Evolutionary conservation across 2,888 invertebrate genomes (phyloP), one percentile per base, ranked within the genome.

Genomic region (Torymus auratus): DNA sequence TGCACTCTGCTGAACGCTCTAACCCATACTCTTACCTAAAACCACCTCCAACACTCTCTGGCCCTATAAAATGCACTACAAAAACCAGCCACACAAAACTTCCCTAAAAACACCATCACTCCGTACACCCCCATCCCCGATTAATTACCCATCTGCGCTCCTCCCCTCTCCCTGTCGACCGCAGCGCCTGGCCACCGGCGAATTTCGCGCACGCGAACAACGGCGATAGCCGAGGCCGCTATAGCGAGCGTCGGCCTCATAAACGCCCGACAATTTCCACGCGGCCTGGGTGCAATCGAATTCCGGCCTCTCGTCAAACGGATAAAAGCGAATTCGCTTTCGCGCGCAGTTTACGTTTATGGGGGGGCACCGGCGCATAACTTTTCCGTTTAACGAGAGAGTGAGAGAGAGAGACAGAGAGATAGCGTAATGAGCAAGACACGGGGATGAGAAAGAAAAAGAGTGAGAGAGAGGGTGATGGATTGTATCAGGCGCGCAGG

Each of bases 371-470:
- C 10, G 15, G 28, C 53, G 72, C 72, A 73, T 73, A 73, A 73
- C 64, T 73, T 73, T 73, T 56, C 64, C 62, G 55, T 65, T 65
- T 73, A 73, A 65, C 64, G 55, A 64, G 55, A n/a, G 15, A 4
- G 2, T 28, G 41, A 20, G 20, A 55, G 23, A 71, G 52, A 11
- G 15, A 13, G 17, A 7, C 53, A 5, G 60, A 41, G 41, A 78
- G 71, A 70, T 53, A 75, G 17, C 41, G 52, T 60, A 75, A 75
- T 55, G 65, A 67, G 67, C 56, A 58, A 65, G 55, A 69, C n/a
- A 52, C 53, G 52, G 58, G 23, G 17, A 67, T 50, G 60, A 52
- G 28, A 20, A 20, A 58, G 55, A 50, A 67, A 56, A 20, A 56
- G 56, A 23, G n/a, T n/a, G 23, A 20, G 13, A 3, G 52, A 64